phyloP scores from a whole-genome alignment of 1,140 invertebrate genomes.

The Hylaeus anthracinus region DNA sequence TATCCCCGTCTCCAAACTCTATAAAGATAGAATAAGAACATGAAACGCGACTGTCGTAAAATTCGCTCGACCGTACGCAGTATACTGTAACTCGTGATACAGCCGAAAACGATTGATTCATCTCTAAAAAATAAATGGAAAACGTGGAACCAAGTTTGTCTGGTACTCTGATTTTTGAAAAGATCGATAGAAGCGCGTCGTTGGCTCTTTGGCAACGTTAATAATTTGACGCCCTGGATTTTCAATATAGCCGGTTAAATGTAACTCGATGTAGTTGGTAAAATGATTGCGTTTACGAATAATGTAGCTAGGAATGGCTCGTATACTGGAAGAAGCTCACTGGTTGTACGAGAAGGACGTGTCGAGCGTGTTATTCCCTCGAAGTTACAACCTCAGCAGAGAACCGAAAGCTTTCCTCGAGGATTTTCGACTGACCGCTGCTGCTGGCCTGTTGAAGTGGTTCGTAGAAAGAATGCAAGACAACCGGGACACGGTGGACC shows the following conservation, averaged over 20 bases:
- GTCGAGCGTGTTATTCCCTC: constrained; percentile 83
- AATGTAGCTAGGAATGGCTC: constrained; percentile 82
- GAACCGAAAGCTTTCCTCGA: constrained; percentile 82
- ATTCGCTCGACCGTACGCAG: neutral
- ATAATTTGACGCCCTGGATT: no score
- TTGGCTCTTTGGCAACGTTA: no score
- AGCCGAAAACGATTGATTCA: no score
- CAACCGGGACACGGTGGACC: constrained; percentile 39
- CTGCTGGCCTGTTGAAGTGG: constrained; percentile 83
- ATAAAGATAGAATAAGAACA: neutral
- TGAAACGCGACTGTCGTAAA: neutral
- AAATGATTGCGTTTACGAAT: neutral
- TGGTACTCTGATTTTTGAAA: neutral
- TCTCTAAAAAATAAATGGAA: no score
- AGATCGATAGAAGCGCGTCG: no score
- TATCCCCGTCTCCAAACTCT: neutral
- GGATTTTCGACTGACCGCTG: constrained; percentile 85
- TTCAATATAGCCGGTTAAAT: no score
- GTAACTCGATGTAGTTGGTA: neutral
- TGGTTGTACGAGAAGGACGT: constrained; percentile 83
- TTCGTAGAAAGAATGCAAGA: constrained; percentile 75
- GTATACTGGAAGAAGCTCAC: constrained; percentile 82
- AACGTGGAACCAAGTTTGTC: no score
- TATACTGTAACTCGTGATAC: neutral
- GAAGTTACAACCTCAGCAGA: constrained; percentile 84